A percentile compares a stretch with the other conserved stretches of the same genome.
Evolutionary conservation across 2,113 vertebrate species (phyloP).

Genomic region (Vireo altiloquus): DNA sequence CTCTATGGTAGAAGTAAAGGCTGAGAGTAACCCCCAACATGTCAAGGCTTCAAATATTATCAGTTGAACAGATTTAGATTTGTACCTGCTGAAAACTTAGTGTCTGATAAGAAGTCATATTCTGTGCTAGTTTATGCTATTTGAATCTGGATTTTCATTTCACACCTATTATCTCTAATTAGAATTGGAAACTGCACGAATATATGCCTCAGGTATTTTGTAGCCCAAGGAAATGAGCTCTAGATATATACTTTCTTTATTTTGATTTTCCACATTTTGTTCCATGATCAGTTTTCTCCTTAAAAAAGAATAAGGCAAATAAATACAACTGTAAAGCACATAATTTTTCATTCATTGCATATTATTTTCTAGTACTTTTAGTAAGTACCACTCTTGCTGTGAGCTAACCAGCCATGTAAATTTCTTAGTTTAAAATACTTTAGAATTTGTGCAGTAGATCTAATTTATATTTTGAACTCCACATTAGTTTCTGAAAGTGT

Average conservation of each 20-base stretch:
- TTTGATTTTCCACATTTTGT: background rate
- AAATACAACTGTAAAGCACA: background rate
- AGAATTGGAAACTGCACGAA: background rate
- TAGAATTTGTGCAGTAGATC: background rate
- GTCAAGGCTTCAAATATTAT: background rate
- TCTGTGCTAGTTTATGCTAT: background rate
- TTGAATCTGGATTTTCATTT: background rate
- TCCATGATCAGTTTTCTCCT: background rate
- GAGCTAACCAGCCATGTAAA: background rate
- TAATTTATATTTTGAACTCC: slow-evolving; percentile 15
- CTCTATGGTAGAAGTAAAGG: background rate
- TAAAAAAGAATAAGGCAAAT: background rate
- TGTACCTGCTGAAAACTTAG: background rate
- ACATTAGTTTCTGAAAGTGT: background rate
- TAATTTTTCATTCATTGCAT: background rate
- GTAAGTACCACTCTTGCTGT: background rate
- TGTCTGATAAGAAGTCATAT: background rate
- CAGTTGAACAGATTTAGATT: background rate
- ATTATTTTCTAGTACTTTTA: background rate
- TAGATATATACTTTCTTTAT: background rate
- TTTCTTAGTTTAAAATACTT: slow-evolving; percentile 3
- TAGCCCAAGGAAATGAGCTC: background rate
- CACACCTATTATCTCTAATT: background rate
- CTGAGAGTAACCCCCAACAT: background rate
- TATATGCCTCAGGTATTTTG: background rate